These are phyloP conservation scores for Nomada hirtipes DNA, from an alignment of 2,888 invertebrate genomes.

Conservation along the genomic window DNA sequence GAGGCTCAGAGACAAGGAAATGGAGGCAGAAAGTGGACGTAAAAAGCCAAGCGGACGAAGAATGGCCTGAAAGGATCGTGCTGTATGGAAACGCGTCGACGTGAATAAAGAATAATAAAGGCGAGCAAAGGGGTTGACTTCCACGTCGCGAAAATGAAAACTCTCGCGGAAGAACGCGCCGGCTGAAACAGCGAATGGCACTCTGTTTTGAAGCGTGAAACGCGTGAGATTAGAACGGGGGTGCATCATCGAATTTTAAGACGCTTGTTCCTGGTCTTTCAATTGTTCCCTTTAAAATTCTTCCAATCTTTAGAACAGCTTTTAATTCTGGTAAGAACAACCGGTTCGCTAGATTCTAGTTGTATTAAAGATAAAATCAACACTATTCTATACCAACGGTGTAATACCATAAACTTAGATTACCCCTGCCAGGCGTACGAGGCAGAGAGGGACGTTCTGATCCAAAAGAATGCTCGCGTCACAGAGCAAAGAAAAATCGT, in stretches of 20 bases:
- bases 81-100: constrained; percentile 42
- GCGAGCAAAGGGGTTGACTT: constrained; percentile 34
- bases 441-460: background rate
- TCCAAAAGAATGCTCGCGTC: constrained; percentile 19
- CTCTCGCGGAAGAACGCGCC: constrained; percentile 11
- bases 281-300: too few species aligned
- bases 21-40: constrained; percentile 17
- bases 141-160: constrained; percentile 45
- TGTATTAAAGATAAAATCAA: too few species aligned
- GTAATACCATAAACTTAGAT: too few species aligned
- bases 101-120: constrained; percentile 57
- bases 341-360: too few species aligned
- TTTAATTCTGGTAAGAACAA: too few species aligned
- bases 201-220: constrained; percentile 20
- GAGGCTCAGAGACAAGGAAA: background rate
- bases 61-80: constrained; percentile 47
- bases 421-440: too few species aligned
- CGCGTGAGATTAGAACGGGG: background rate
- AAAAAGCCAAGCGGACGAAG: constrained; percentile 50
- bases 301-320: too few species aligned
- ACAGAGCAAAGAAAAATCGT: background rate
- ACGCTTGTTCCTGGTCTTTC: background rate
- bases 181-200: constrained; percentile 9
- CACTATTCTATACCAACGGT: too few species aligned
- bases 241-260: constrained; percentile 10